Conservation (phyloP, 2,113 vertebrate genomes). For the Phainopepla nitens region DNA sequence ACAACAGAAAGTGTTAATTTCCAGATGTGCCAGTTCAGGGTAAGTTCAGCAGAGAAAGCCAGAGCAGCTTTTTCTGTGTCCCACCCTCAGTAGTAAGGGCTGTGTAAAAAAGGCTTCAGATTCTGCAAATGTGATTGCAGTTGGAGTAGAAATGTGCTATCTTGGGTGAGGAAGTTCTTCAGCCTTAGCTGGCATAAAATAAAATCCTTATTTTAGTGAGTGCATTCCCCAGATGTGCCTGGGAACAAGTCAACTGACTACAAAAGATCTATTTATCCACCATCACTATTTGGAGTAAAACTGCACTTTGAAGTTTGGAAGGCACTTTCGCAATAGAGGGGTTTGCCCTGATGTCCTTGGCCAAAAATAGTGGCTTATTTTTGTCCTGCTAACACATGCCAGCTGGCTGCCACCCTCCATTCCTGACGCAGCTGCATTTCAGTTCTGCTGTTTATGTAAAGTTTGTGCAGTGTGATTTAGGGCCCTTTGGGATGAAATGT, state of each 20-base stretch:
- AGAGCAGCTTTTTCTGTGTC: background rate
- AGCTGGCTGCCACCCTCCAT: conserved; percentile 50
- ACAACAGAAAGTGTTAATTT: background rate
- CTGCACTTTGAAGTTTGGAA: conserved; percentile 1
- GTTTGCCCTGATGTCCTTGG: conserved; percentile 53
- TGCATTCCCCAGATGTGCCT: background rate
- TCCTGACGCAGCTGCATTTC: conserved; percentile 9
- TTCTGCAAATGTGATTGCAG: background rate
- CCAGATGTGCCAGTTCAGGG: background rate
- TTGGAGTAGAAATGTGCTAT: background rate
- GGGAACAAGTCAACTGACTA: background rate
- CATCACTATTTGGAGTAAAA: background rate
- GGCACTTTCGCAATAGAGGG: conserved; percentile 25
- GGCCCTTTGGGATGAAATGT: conserved; percentile 28
- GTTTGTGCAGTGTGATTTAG: conserved; percentile 38
- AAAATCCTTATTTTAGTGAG: background rate
- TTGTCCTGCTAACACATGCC: conserved; percentile 14
- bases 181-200: background rate
- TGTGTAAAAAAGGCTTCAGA: background rate
- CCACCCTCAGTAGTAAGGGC: background rate
- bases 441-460: conserved; percentile 44
- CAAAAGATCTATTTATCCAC: background rate
- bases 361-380: conserved; percentile 67
- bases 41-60: background rate
- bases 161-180: background rate